Evolutionary conservation across 2,888 invertebrate genomes (phyloP).

Genomic region (Andrena fulva): DNA sequence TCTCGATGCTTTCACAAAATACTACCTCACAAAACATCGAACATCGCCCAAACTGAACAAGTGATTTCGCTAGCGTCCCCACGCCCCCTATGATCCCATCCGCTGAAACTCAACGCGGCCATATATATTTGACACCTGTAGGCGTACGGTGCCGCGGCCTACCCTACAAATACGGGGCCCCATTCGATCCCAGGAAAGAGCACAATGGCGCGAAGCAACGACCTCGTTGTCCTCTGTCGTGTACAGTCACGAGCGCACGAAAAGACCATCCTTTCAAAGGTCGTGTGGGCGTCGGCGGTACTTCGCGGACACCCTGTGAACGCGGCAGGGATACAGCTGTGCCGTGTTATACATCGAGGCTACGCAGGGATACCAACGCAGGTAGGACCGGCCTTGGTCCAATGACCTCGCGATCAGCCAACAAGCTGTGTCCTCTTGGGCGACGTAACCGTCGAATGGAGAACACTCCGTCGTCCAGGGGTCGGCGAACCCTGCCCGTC

Average conservation of each 20-base stretch:
- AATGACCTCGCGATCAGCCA: slow-evolving; percentile 76
- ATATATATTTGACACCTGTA: slow-evolving; percentile 59
- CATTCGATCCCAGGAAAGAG: slow-evolving; percentile 62
- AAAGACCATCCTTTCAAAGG: slow-evolving; percentile 69
- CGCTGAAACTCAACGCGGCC: slow-evolving; percentile 24
- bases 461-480: slow-evolving; percentile 30
- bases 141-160: slow-evolving; percentile 46
- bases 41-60: too few species aligned
- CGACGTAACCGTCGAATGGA: slow-evolving; percentile 45
- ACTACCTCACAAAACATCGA: too few species aligned
- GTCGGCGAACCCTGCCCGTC: slow-evolving; percentile 37
- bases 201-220: slow-evolving; percentile 59
- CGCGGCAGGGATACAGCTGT: slow-evolving; percentile 48
- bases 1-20: too few species aligned
- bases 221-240: slow-evolving; percentile 59
- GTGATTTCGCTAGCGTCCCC: not conserved
- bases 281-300: slow-evolving; percentile 68
- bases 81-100: slow-evolving; percentile 20
- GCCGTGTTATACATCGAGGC: slow-evolving; percentile 31
- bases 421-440: slow-evolving; percentile 21
- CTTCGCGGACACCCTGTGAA: slow-evolving; percentile 41
- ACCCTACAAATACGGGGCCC: slow-evolving; percentile 45
- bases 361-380: slow-evolving; percentile 61
- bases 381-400: slow-evolving; percentile 81
- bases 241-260: slow-evolving; percentile 53